Base-by-base conservation (phyloP, 2,888 invertebrate genomes). In the Latrodectus elegans region DNA sequence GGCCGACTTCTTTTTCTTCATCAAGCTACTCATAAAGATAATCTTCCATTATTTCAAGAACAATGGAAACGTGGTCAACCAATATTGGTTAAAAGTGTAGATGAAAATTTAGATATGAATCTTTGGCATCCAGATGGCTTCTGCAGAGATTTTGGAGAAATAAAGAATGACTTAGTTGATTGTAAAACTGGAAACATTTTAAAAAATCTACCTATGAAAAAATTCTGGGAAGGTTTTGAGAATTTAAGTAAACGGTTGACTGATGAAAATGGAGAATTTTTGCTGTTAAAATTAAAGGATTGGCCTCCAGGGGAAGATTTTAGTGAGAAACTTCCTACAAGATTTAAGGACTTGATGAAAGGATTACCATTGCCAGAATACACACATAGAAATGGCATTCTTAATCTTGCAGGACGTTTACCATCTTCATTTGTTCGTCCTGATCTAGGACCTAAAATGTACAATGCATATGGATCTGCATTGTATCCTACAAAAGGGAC, bases 291-390 rank as follows among this genome's bases (percentile, higher is more conserved):
- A 92, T 93, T 99, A 60, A 99, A 99, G 92, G 99, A 99, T 93
- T 99, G 99, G 98, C 99, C 99, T 0, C 97, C 98, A 0, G 96
- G 96, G 52, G 97, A 97, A 91, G 98, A 98, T 92, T 98, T 98
- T 92, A 96, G 97, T 12, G 97, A 97, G 91, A 93, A 97, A 87
- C 90, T 94, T 87, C 94, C 94, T 0, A 94, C 95, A 8, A 94
- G 98, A 73, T 99, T 96, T 93, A 94, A 95, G 87, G 97, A 99
- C 92, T 94, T 99, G 76, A 97, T 97, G 96, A 95, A 95, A 89
- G 96, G 95, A 17, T 93, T 99, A 68, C 99, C 99, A 0, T 93
- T 99, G 90, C 94, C 95, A 9, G 97, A 98, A 91, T 99, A 99
- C 93, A 98, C 98, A 0, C 95, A 96, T 90, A 94, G 98, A 72